These are phyloP conservation scores for Orthosia cruda DNA, from an alignment of 2,888 invertebrate species.

Conservation along the genomic window DNA sequence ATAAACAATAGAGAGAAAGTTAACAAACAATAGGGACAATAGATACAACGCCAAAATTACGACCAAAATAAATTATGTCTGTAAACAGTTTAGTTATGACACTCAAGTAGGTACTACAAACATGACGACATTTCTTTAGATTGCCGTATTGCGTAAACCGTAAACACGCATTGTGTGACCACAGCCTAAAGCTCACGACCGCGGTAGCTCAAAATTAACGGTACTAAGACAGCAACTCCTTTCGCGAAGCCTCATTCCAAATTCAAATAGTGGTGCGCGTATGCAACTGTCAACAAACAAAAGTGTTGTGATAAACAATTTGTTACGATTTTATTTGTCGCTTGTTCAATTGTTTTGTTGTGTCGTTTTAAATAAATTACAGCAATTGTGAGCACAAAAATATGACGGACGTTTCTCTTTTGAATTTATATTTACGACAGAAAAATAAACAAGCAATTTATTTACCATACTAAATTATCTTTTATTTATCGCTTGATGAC, in stretches of 20 bases:
- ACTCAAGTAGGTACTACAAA: slow-evolving; percentile 12
- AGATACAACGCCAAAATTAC: slow-evolving; percentile 13
- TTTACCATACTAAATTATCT: slow-evolving; percentile 36
- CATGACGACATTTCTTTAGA: slow-evolving; percentile 47
- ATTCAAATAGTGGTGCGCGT: slow-evolving; percentile 83
- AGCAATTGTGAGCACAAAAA: slow-evolving; percentile 41
- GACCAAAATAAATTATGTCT: slow-evolving; percentile 27
- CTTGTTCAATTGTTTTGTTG: slow-evolving; percentile 57
- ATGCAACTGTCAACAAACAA: slow-evolving; percentile 82
- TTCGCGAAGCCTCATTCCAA: slow-evolving; percentile 85
- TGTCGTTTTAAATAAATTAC: slow-evolving; percentile 59
- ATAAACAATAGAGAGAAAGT: slow-evolving; percentile 60
- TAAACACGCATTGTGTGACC: slow-evolving; percentile 66
- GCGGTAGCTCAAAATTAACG: slow-evolving; percentile 86
- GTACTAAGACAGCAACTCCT: slow-evolving; percentile 81
- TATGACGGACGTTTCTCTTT: slow-evolving; percentile 4
- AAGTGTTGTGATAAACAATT: slow-evolving; percentile 65
- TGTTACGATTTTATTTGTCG: slow-evolving; percentile 59
- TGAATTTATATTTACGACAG: slow-evolving; percentile 10
- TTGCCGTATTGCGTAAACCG: slow-evolving; percentile 28
- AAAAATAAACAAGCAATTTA: slow-evolving; percentile 32
- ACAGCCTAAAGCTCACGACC: slow-evolving; percentile 77
- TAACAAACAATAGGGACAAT: slow-evolving; percentile 43
- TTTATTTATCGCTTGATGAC: slow-evolving; percentile 30
- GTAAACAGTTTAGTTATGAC: slow-evolving; percentile 50